Base-by-base conservation (phyloP, 2,113 vertebrate species). In the Desmodus rotundus region DNA sequence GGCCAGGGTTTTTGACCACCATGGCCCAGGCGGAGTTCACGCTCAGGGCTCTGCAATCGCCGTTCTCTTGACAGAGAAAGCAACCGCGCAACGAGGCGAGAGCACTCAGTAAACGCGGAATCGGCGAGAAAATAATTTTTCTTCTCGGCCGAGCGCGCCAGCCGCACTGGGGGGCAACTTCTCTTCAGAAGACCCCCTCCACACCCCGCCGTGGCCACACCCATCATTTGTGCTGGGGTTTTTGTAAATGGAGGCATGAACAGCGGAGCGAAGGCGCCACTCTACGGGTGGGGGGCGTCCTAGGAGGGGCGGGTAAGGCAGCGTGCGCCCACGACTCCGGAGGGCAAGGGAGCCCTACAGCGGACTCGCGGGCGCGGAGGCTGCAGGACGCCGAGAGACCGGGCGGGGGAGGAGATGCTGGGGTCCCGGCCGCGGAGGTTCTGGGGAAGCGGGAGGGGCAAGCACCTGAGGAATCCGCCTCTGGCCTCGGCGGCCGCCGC, bases 401-500 rank as follows among this genome's bases (percentile, higher is more conserved):
- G n/a, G 61, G 87, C 45, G 1, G 56, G 38, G 54, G 41, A 4
- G 77, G 68, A 63, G 41, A 15, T 0, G 73, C 38, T 19, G 83
- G 84, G 82, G 85, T 63, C 74, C 68, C 52, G 1, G 65, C 38
- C 31, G 67, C 52, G 8, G 73, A 33, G 78, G 24, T 47, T 28
- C 67, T 9, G 92, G 83, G 68, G 72, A 26, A n/a, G 92, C 96
- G 96, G 94, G 97, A 94, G 97, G 96, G 96, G 97, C 97, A n/a
- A 31, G 96, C 97, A 98, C 97, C 97, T 97, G 97, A 97, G 96
- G 97, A 98, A 96, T 97, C 97, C 96, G 97, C 97, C 97, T 95
- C 97, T 76, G 91, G 96, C 96, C 89, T 33, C 73, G 2, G 89
- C n/a, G 24, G 58, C 96, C 28, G 47, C 91, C 68, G 96, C 97